A percentile compares a stretch with the other conserved stretches of the same genome.
These are phyloP conservation scores for Drepana arcuata DNA, from an alignment of 1,140 invertebrate genomes.

Conservation along the genomic window DNA sequence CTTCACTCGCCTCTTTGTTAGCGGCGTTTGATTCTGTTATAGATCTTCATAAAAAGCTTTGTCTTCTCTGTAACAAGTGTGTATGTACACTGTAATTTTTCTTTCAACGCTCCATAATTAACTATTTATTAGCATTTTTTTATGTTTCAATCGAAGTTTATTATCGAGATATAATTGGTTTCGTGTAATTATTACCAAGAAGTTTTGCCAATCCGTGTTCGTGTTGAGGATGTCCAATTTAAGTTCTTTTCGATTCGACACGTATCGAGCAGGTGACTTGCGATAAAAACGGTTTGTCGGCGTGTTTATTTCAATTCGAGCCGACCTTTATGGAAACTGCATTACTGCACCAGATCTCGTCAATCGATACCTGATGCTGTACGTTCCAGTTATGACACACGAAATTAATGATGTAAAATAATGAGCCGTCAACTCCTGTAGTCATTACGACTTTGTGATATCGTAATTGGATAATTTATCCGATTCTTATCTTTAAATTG, in stretches of 20 bases:
- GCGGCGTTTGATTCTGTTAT: slow-evolving; percentile 14
- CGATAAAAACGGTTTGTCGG: slow-evolving; percentile 27
- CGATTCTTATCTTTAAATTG: slow-evolving; percentile 43
- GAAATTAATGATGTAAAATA: slow-evolving; percentile 21
- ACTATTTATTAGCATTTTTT: no score
- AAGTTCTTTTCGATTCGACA: slow-evolving; percentile 28
- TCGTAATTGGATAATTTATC: slow-evolving; percentile 43
- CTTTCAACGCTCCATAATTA: no score
- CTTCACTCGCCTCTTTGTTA: slow-evolving; percentile 27
- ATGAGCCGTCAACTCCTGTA: slow-evolving; percentile 31
- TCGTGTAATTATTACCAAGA: slow-evolving; percentile 9
- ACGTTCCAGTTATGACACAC: slow-evolving; percentile 23
- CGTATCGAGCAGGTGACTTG: slow-evolving; percentile 26
- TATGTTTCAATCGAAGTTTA: no score
- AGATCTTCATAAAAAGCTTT: slow-evolving; percentile 13
- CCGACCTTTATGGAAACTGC: slow-evolving; percentile 21
- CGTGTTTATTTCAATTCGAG: slow-evolving; percentile 20
- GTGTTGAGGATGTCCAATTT: slow-evolving; percentile 32
- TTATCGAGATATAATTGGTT: no score
- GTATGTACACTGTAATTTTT: no score
- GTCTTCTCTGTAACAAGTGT: no score
- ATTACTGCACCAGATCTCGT: slow-evolving; percentile 9
- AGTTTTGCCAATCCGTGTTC: slow-evolving; percentile 23
- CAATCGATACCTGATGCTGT: slow-evolving; percentile 8
- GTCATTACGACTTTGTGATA: slow-evolving; percentile 32